These are phyloP conservation scores for Rhadina sibilatrix DNA, from an alignment of 2,113 vertebrate genomes.

Conservation along the genomic window DNA sequence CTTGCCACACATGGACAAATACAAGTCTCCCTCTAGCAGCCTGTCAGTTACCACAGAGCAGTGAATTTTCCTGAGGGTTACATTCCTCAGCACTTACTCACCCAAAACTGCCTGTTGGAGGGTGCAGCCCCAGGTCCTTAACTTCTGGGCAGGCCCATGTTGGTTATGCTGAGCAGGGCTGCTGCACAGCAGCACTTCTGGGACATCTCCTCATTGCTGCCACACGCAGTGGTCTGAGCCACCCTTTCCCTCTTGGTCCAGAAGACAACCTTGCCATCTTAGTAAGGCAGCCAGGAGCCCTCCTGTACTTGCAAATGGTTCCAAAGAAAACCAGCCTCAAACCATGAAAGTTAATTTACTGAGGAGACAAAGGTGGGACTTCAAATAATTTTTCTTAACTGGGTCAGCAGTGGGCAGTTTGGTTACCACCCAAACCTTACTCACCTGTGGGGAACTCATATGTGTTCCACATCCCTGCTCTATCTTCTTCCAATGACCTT, in stretches of 20 bases:
- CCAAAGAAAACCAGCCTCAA: neutral
- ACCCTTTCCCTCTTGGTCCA: neutral
- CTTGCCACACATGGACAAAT: neutral
- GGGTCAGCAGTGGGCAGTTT: neutral
- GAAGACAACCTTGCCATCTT: neutral
- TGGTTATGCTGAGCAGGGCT: neutral
- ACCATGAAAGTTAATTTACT: neutral
- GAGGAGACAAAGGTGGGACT: neutral
- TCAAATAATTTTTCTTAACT: neutral
- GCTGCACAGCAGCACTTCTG: neutral
- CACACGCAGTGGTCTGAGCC: neutral
- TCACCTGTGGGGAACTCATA: neutral
- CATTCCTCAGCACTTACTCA: slow-evolving; percentile 3
- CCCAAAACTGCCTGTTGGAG: neutral
- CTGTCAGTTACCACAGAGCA: neutral
- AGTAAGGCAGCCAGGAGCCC: neutral
- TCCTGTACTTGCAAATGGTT: neutral
- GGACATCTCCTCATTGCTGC: neutral
- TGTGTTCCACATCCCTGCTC: neutral
- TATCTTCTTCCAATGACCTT: neutral
- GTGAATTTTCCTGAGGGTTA: neutral
- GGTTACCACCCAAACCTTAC: neutral
- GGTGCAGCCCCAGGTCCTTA: neutral
- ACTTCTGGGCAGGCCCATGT: neutral
- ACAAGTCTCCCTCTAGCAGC: neutral